These are phyloP conservation scores for Phoeniculus purpureus DNA, from an alignment of 2,797 vertebrate genomes.

Conservation along the genomic window DNA sequence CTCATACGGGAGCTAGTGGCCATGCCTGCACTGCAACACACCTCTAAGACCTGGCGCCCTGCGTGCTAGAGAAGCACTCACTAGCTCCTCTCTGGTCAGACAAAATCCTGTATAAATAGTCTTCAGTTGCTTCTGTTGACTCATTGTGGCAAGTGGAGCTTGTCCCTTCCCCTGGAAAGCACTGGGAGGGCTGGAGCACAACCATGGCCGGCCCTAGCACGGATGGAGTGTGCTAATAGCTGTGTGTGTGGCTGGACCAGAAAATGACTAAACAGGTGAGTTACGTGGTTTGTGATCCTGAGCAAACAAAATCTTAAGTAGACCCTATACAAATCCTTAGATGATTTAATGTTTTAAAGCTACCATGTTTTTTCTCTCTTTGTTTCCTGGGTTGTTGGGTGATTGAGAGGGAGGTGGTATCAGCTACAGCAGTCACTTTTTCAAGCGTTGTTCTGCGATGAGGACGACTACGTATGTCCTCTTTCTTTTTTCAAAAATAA, in stretches of 20 bases:
- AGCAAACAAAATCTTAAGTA: background rate
- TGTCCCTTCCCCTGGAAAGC: background rate
- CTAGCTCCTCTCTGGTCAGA: background rate
- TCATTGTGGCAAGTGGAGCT: background rate
- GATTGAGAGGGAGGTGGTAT: background rate
- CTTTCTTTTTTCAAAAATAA: background rate
- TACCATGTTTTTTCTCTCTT: fast-evolving
- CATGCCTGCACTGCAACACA: background rate
- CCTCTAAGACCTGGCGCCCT: background rate
- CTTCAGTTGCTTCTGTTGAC: slow-evolving; percentile 15
- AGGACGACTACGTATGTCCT: background rate
- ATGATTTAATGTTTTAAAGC: background rate
- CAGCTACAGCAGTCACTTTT: background rate
- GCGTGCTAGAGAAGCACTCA: background rate
- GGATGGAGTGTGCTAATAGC: background rate
- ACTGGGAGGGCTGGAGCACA: background rate
- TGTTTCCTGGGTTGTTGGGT: background rate
- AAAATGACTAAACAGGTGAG: background rate
- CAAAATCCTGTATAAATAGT: background rate
- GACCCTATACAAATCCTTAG: background rate
- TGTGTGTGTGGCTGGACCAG: background rate
- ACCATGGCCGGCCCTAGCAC: fast-evolving
- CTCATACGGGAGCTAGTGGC: background rate
- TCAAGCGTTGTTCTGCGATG: background rate
- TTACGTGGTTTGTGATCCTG: background rate